phyloP scores from a whole-genome alignment of 1,140 invertebrate genomes.

The Lepidostoma basale region DNA sequence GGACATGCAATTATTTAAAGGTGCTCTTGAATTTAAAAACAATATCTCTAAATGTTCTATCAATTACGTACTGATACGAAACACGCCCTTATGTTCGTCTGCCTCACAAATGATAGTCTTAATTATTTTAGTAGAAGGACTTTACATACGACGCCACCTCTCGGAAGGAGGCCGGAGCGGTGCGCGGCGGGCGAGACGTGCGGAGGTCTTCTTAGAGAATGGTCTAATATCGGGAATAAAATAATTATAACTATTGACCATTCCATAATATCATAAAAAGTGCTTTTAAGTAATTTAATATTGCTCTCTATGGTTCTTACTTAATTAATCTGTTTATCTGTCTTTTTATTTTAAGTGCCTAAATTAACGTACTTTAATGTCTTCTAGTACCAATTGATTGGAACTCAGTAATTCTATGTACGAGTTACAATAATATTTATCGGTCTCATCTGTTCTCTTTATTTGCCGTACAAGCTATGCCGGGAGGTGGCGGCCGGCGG shows the following conservation, averaged over 20 bases:
- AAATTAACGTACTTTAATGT: conserved; percentile 37
- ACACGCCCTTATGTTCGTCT: too few relatives aligned
- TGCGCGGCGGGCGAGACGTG: too few relatives aligned
- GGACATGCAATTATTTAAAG: too few relatives aligned
- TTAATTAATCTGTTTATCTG: conserved; percentile 36
- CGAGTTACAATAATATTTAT: conserved; percentile 20
- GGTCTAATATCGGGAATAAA: conserved; percentile 16
- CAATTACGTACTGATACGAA: too few relatives aligned
- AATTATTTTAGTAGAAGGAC: neutral
- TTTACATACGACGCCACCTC: neutral
- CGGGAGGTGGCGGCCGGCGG: too few relatives aligned
- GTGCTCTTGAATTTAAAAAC: neutral
- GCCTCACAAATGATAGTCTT: too few relatives aligned
- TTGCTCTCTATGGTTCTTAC: conserved; percentile 44
- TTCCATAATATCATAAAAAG: conserved; percentile 38
- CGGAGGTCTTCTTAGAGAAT: too few relatives aligned
- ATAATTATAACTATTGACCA: conserved; percentile 29
- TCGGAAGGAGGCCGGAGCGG: too few relatives aligned
- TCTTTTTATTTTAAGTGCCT: conserved; percentile 32
- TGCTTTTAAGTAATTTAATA: conserved; percentile 43
- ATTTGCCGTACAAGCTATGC: conserved; percentile 24
- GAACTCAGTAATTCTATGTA: conserved; percentile 30
- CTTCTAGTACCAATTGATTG: conserved; percentile 37
- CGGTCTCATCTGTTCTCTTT: conserved; percentile 30
- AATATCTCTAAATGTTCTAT: too few relatives aligned